Evolutionary conservation across 2,888 invertebrate species (phyloP), one percentile per base, ranked within the genome.

Genomic region (Gerris lacustris): DNA sequence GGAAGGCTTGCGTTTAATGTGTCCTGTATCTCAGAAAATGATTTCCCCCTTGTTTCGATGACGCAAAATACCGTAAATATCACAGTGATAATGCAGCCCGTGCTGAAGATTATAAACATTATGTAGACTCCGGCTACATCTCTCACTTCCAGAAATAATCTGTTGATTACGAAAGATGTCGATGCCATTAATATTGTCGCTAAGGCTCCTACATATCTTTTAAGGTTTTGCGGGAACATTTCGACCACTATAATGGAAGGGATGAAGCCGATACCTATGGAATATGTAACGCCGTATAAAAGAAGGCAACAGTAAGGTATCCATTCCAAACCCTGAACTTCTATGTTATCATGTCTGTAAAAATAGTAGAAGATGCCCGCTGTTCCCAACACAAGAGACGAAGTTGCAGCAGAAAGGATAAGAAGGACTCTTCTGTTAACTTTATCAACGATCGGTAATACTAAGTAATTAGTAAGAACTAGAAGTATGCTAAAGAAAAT

Each of bases 401-500:
- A 62, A 45, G 55, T 11, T 55, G 15, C 15, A 11, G 55, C 9
- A 7, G 75, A 75, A 17, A 68, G 69, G 7, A 76, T 69, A n/a
- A 75, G 71, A 31, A 76, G 73, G 7, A 74, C 73, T 69, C 73
- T 74, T 0, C 76, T 71, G 7, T 75, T 75, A 31, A 72, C 55
- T 9, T 67, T 72, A 66, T 76, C 76, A 15, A 76, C 74, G 17
- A 75, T 69, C 0, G 73, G 71, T 6, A 71, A 66, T 5, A 74
- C 74, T 15, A 74, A 31, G 11, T 74, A 72, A 62, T 74, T 75
- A 9, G 75, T 72, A 5, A 73, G 63, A 17, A 76, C 71, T 9
- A 74, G 70, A 0, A 72, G 45, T 17, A 72, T 66, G 17, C 74
- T 74, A 71, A 77, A 77, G 7, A 75, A 66, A 45, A 76, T 75